phyloP scores from a whole-genome alignment of 2,888 invertebrate species.

The Mycogona germanica region DNA sequence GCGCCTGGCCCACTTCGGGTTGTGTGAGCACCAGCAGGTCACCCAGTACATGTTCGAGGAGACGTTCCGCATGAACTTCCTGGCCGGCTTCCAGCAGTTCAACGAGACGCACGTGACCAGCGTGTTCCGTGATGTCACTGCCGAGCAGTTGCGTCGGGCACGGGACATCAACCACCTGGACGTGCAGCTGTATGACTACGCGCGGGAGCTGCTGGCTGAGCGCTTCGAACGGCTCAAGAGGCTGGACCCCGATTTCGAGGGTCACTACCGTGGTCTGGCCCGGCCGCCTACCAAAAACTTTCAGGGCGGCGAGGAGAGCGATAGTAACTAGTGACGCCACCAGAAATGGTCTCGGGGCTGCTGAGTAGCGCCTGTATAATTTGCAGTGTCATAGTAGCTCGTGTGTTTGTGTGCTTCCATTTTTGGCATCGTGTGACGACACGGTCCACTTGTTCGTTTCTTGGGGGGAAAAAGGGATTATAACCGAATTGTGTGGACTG shows the following conservation, averaged over 20 bases:
- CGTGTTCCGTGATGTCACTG: slow-evolving; percentile 61
- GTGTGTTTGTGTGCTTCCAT: too few species aligned
- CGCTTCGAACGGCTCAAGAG: slow-evolving; percentile 69
- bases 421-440: too few species aligned
- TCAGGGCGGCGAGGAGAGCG: slow-evolving; percentile 10
- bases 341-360: too few species aligned
- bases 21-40: slow-evolving; percentile 88
- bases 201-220: slow-evolving; percentile 62
- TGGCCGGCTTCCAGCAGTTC: slow-evolving; percentile 81
- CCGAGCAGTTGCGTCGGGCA: slow-evolving; percentile 60
- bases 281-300: neutral
- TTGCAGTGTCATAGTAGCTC: too few species aligned
- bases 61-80: slow-evolving; percentile 80
- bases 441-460: too few species aligned
- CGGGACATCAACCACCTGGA: slow-evolving; percentile 75
- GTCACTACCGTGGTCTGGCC: slow-evolving; percentile 41
- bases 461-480: too few species aligned
- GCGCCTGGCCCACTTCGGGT: slow-evolving; percentile 92
- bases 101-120: slow-evolving; percentile 78
- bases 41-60: slow-evolving; percentile 91
- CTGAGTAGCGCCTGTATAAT: too few species aligned
- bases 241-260: slow-evolving; percentile 66
- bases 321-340: slow-evolving; percentile 10
- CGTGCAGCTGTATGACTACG: slow-evolving; percentile 84
- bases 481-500: too few species aligned